phyloP scores from a whole-genome alignment of 2,797 vertebrate species.

The Stomatorhinus walkeri region DNA sequence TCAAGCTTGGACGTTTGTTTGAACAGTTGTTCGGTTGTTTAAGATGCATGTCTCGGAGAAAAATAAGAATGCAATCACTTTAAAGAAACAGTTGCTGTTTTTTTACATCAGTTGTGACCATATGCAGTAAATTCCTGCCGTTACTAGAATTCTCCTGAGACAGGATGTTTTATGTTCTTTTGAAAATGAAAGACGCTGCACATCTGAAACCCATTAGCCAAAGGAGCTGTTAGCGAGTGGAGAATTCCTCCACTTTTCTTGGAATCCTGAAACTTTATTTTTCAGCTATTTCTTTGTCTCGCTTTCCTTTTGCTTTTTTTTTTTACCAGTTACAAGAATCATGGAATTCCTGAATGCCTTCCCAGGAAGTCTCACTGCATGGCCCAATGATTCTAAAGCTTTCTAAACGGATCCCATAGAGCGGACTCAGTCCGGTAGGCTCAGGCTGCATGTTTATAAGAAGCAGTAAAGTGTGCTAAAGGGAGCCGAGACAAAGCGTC shows the following conservation, averaged over 20 bases:
- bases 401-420: constrained; percentile 29
- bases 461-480: constrained; percentile 36
- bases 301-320: constrained; percentile 31
- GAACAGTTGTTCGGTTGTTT: not conserved
- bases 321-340: constrained; percentile 49
- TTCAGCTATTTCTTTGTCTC: constrained; percentile 28
- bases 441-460: constrained; percentile 45
- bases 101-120: constrained; percentile 37
- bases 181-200: constrained; percentile 57
- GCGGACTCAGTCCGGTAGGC: constrained; percentile 28
- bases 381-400: constrained; percentile 39
- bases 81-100: not conserved
- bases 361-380: constrained; percentile 42
- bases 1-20: not conserved
- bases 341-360: constrained; percentile 42
- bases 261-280: constrained; percentile 50
- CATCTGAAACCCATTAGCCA: constrained; percentile 66
- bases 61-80: not conserved
- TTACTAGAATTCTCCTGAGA: constrained; percentile 61
- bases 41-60: not conserved
- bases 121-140: constrained; percentile 53
- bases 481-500: constrained; percentile 32
- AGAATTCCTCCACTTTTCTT: constrained; percentile 59
- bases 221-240: constrained; percentile 55
- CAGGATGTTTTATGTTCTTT: constrained; percentile 61